These are phyloP conservation scores for Hypotaenidia philippensis DNA, from an alignment of 2,797 vertebrate genomes.

Conservation along the genomic window DNA sequence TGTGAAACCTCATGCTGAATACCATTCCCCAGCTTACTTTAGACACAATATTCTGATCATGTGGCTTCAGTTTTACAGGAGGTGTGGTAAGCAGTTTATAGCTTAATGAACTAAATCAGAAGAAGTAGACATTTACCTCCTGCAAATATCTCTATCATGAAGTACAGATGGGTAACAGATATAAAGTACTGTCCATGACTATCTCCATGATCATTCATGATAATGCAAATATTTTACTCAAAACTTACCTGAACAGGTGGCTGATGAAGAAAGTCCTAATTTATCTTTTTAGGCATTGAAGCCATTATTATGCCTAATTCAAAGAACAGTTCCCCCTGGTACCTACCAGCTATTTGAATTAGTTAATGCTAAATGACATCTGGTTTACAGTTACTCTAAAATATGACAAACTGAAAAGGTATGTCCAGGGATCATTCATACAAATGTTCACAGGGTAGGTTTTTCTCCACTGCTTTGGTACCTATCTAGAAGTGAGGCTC, in stretches of 20 bases:
- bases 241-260: background rate
- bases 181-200: background rate
- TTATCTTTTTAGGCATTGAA: background rate
- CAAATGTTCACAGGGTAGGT: background rate
- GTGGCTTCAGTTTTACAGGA: background rate
- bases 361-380: background rate
- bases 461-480: background rate
- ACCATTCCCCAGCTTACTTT: background rate
- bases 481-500: fast-evolving
- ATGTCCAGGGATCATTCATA: background rate
- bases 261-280: background rate
- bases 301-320: background rate
- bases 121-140: background rate
- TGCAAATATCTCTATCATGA: background rate
- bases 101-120: background rate
- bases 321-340: background rate
- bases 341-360: background rate
- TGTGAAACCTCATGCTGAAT: background rate
- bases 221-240: background rate
- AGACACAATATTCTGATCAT: background rate
- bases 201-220: background rate
- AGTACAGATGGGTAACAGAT: fast-evolving
- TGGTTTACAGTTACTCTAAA: background rate
- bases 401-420: background rate
- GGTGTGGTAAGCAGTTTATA: background rate